These are phyloP conservation scores for Galaxias olidus DNA, from an alignment of 2,797 vertebrate genomes.

Conservation along the genomic window DNA sequence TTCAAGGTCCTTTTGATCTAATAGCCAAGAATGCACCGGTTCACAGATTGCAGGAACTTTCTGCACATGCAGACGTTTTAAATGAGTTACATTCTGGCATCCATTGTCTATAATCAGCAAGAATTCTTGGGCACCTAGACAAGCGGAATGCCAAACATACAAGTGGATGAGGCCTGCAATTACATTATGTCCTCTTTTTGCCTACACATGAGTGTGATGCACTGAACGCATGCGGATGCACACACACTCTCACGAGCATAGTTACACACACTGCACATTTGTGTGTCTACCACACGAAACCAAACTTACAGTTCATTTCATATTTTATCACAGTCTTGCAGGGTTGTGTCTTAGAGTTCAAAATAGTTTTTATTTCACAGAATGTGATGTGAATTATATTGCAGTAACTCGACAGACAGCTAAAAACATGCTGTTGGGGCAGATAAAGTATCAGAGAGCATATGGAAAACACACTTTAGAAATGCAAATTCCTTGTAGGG, in stretches of 20 bases:
- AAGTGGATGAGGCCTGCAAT: not conserved
- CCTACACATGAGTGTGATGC: not conserved
- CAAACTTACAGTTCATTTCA: not conserved
- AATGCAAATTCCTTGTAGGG: slow-evolving; percentile 4
- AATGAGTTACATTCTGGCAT: slow-evolving; percentile 14
- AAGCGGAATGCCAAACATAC: not conserved
- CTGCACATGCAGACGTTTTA: slow-evolving; percentile 8
- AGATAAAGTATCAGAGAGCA: not conserved
- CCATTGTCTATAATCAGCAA: slow-evolving; percentile 16
- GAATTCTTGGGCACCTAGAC: not conserved
- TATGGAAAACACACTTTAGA: slow-evolving; percentile 1
- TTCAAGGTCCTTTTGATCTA: slow-evolving; percentile 4
- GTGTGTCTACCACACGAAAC: no score
- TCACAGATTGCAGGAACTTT: not conserved
- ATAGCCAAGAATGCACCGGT: not conserved
- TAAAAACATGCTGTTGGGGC: not conserved
- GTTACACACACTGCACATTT: not conserved
- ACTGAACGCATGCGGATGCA: not conserved
- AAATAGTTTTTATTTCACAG: slow-evolving; percentile 1
- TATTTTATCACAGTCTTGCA: slow-evolving; percentile 5
- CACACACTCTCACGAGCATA: not conserved
- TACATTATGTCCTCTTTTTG: not conserved
- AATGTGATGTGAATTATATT: slow-evolving; percentile 3
- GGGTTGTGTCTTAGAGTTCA: not conserved
- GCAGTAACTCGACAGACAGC: not conserved